Evolutionary conservation across 2,888 invertebrate species (phyloP).

Genomic region (Pediacus dermestoides): DNA sequence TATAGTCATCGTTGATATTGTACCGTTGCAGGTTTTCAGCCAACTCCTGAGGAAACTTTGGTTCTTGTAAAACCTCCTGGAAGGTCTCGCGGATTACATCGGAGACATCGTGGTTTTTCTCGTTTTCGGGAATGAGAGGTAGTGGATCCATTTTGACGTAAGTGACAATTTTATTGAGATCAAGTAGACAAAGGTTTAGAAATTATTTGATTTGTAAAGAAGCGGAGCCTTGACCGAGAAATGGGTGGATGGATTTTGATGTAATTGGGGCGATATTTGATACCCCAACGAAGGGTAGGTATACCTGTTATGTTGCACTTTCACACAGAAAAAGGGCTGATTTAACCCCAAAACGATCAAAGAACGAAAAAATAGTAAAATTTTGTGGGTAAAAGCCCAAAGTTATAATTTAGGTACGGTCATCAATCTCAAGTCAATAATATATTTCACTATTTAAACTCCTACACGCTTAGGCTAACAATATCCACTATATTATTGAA

Average conservation of each 20-base stretch:
- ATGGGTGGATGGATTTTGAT: slow-evolving; percentile 8
- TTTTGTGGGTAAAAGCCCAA: no score
- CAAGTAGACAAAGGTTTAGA: background rate
- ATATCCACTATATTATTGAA: no score
- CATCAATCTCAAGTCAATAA: no score
- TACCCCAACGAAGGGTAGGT: no score
- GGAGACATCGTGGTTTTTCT: slow-evolving; percentile 36
- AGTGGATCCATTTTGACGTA: slow-evolving; percentile 34
- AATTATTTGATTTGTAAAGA: no score
- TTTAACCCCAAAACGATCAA: background rate
- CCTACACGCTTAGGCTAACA: no score
- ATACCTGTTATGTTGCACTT: slow-evolving; percentile 5
- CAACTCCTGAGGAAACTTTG: slow-evolving; percentile 33
- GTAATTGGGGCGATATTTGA: slow-evolving; percentile 10
- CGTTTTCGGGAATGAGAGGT: slow-evolving; percentile 37
- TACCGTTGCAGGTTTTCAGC: slow-evolving; percentile 35
- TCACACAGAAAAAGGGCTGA: no score
- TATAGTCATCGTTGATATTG: slow-evolving; percentile 30
- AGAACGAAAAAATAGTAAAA: background rate
- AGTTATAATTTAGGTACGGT: no score
- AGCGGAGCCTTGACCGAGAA: no score
- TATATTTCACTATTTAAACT: no score
- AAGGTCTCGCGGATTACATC: slow-evolving; percentile 38
- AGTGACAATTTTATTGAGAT: no score
- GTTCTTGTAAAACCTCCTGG: slow-evolving; percentile 34